Conservation (phyloP, 2,113 vertebrate species). For the Poecilia latipinna region DNA sequence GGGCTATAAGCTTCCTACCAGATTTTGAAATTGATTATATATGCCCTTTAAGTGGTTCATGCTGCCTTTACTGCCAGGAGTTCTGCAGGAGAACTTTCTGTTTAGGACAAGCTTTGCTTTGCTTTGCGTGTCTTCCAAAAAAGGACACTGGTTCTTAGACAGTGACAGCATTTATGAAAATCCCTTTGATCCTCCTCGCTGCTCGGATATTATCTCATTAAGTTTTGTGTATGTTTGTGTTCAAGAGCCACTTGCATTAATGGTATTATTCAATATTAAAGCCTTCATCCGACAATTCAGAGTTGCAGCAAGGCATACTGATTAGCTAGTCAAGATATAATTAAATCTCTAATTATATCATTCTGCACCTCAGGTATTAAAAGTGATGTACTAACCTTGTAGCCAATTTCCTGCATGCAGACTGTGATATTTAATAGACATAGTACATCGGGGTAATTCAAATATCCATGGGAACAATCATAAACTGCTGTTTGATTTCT, state of each 20-base stretch:
- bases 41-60: background rate
- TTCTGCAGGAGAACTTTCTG: background rate
- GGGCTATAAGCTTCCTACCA: too few species aligned
- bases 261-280: conserved; percentile 63
- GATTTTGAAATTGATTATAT: too few species aligned
- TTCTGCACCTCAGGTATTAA: conserved; percentile 63
- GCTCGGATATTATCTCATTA: conserved; percentile 60
- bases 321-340: conserved; percentile 60
- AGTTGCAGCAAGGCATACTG: conserved; percentile 43
- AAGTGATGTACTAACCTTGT: conserved; percentile 43
- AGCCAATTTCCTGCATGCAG: conserved; percentile 40
- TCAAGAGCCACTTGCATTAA: conserved; percentile 54
- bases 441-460: conserved; percentile 46
- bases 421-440: conserved; percentile 35
- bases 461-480: conserved; percentile 34
- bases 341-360: conserved; percentile 67
- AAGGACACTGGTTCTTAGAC: conserved; percentile 36
- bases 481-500: conserved; percentile 24
- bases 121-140: conserved; percentile 23
- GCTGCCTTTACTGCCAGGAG: background rate
- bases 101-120: conserved; percentile 17
- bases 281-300: conserved; percentile 47
- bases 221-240: conserved; percentile 60
- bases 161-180: conserved; percentile 47
- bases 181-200: conserved; percentile 38